Evolutionary conservation across 1,140 invertebrate genomes (phyloP).

Genomic region (Bombus waltoni): DNA sequence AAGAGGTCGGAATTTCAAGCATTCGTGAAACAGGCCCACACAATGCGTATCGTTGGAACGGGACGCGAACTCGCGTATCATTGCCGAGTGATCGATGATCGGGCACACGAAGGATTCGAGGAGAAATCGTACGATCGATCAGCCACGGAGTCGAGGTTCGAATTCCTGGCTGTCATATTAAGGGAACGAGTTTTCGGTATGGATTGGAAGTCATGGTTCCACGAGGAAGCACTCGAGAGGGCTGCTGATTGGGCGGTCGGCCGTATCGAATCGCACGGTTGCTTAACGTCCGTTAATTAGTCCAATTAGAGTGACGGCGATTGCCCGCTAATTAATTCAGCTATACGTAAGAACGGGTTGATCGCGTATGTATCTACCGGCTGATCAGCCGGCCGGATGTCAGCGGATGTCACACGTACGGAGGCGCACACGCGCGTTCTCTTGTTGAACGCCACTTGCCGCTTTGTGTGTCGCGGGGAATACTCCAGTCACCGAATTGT

Average conservation of each 20-base stretch:
- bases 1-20: not conserved
- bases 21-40: not conserved
- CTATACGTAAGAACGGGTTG: constrained; percentile 63
- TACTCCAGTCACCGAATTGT: not conserved
- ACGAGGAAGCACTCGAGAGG: constrained; percentile 12
- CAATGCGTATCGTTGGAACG: constrained; percentile 10
- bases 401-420: constrained; percentile 39
- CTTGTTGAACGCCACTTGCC: not conserved
- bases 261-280: constrained; percentile 47
- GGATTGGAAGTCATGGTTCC: not conserved
- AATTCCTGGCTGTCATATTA: constrained; percentile 48
- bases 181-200: constrained; percentile 41
- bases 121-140: constrained; percentile 26
- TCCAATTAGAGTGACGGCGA: constrained; percentile 78
- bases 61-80: constrained; percentile 21
- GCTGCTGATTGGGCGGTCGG: constrained; percentile 27
- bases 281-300: constrained; percentile 77
- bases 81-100: constrained; percentile 30
- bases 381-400: constrained; percentile 52
- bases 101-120: not conserved
- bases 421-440: not conserved
- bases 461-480: not conserved
- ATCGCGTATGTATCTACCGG: constrained; percentile 66
- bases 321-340: constrained; percentile 77
- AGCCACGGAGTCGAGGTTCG: not conserved